These are phyloP conservation scores for Poeciliopsis prolifica DNA, from an alignment of 2,113 vertebrate species.

Conservation along the genomic window DNA sequence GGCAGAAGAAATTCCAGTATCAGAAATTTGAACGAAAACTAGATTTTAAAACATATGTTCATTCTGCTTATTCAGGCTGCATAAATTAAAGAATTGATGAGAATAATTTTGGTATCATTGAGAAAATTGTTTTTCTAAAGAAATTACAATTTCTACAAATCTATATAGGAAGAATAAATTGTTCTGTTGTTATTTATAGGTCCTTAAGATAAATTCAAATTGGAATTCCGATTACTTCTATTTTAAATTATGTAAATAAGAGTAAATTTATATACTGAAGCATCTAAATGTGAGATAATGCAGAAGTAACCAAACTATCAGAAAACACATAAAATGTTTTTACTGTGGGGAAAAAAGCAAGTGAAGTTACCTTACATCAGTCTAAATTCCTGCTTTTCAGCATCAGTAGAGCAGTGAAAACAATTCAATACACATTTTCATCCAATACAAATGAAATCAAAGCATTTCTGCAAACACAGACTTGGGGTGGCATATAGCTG, in stretches of 20 bases:
- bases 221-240: not conserved
- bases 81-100: no score
- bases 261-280: not conserved
- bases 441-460: constrained; percentile 8
- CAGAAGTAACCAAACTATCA: not conserved
- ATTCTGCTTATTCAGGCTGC: no score
- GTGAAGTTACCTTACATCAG: not conserved
- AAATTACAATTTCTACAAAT: not conserved
- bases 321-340: not conserved
- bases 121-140: no score
- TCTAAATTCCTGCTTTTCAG: constrained; percentile 12
- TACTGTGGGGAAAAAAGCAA: not conserved
- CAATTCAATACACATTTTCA: constrained; percentile 6
- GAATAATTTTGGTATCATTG: no score
- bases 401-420: constrained; percentile 26
- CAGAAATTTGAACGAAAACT: no score
- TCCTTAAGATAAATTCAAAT: no score
- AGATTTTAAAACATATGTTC: no score
- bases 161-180: not conserved
- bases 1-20: no score
- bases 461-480: constrained; percentile 10
- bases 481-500: constrained; percentile 1
- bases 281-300: not conserved
- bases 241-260: no score
- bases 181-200: no score